Evolutionary conservation across 2,888 invertebrate genomes (phyloP).

Genomic region (Spicauda simplicius): DNA sequence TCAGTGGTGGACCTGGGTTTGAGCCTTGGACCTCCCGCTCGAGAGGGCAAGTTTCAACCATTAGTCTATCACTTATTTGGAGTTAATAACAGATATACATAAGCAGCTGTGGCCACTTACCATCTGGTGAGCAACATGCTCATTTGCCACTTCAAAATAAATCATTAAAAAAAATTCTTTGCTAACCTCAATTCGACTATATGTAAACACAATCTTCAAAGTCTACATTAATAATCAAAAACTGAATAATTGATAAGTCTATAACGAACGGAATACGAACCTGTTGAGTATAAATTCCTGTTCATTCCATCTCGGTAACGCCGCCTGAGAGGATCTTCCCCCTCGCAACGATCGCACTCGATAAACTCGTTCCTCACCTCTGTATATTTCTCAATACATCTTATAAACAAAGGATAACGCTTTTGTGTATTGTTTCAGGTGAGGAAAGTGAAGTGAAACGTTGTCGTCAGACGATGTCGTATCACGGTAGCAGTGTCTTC

Average conservation of each 20-base stretch:
- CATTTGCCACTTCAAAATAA: too few relatives aligned
- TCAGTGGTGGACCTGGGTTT: too few relatives aligned
- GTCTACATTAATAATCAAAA: conserved; percentile 17
- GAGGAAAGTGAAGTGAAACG: conserved; percentile 34
- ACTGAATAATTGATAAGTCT: conserved; percentile 23
- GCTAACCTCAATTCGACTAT: too few relatives aligned
- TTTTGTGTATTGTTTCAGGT: conserved; percentile 46
- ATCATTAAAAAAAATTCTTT: too few relatives aligned
- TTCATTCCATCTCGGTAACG: conserved; percentile 46
- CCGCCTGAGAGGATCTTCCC: conserved; percentile 39
- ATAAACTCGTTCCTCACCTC: conserved; percentile 11
- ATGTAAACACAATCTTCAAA: background rate
- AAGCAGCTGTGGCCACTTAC: too few relatives aligned
- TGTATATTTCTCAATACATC: background rate
- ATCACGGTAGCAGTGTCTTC: conserved; percentile 67
- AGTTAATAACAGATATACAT: too few relatives aligned
- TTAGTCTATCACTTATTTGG: too few relatives aligned
- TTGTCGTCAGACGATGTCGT: conserved; percentile 63
- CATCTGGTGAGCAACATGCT: too few relatives aligned
- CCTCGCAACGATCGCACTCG: conserved; percentile 1
- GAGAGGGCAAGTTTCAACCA: too few relatives aligned
- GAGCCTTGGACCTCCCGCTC: too few relatives aligned
- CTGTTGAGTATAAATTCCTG: conserved; percentile 46
- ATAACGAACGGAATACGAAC: conserved; percentile 39
- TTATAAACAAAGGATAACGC: background rate